These are phyloP conservation scores for Marmota flaviventris DNA, from an alignment of 2,113 vertebrate species.

Conservation along the genomic window DNA sequence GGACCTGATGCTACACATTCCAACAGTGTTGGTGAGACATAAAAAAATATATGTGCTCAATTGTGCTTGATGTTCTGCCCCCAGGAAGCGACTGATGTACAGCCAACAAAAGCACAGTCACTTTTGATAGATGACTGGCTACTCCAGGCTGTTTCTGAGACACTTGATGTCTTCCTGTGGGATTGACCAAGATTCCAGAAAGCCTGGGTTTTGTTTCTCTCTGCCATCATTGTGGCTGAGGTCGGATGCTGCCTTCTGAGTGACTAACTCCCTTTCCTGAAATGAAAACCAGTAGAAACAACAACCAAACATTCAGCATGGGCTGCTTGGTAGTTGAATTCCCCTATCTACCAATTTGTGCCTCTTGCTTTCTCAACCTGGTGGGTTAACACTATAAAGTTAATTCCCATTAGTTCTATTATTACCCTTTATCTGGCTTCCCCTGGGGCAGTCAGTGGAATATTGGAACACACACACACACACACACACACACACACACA, in stretches of 20 bases:
- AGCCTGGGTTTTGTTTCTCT: conserved; percentile 45
- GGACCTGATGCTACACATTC: background rate
- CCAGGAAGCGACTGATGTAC: conserved; percentile 9
- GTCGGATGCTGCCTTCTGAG: conserved; percentile 62
- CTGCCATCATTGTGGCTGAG: conserved; percentile 54
- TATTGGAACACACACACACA: conserved; percentile 44
- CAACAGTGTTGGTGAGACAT: conserved; percentile 28
- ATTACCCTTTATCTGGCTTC: conserved; percentile 81
- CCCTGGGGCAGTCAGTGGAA: conserved; percentile 58
- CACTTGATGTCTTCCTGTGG: conserved; percentile 47
- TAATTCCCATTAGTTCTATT: conserved; percentile 81
- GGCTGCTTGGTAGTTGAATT: background rate
- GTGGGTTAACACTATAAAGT: conserved; percentile 71
- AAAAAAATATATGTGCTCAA: background rate
- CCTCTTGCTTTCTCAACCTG: conserved; percentile 57
- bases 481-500: background rate
- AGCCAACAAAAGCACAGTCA: background rate
- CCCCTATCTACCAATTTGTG: conserved; percentile 45
- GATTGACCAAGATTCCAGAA: conserved; percentile 45
- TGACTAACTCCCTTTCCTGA: conserved; percentile 69
- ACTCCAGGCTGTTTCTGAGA: conserved; percentile 38
- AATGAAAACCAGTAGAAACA: conserved; percentile 56
- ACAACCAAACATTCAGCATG: background rate
- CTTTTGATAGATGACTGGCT: conserved; percentile 62
- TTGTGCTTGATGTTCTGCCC: conserved; percentile 3